phyloP scores from a whole-genome alignment of 1,140 invertebrate species.

The Diabrotica virgifera region DNA sequence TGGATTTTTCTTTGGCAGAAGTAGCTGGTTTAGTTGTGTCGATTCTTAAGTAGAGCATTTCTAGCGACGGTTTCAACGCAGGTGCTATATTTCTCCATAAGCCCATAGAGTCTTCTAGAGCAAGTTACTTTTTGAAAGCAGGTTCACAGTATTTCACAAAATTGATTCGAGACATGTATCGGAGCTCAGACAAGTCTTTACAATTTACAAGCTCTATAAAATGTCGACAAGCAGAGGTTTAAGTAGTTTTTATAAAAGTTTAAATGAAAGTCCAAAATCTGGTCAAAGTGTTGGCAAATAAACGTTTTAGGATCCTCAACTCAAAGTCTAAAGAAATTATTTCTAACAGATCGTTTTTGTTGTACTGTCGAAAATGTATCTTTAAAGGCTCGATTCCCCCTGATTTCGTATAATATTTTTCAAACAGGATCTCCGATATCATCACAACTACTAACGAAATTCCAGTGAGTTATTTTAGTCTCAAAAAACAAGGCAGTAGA shows the following conservation, averaged over 20 bases:
- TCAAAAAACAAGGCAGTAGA: conserved; percentile 67
- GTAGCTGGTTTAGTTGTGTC: conserved; percentile 26
- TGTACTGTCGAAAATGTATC: conserved; percentile 79
- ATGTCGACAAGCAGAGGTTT: conserved; percentile 75
- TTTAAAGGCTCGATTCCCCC: conserved; percentile 71
- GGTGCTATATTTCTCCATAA: conserved; percentile 78
- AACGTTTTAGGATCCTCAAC: conserved; percentile 28
- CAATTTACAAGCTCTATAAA: conserved; percentile 75
- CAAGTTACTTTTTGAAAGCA: conserved; percentile 57
- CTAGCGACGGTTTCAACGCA: conserved; percentile 68
- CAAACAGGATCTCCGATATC: conserved; percentile 72
- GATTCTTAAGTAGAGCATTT: conserved; percentile 75
- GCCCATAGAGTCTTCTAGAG: conserved; percentile 60
- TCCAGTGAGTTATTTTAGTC: conserved; percentile 69
- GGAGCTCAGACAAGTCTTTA: conserved; percentile 77
- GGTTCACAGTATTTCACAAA: conserved; percentile 76
- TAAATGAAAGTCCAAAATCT: conserved; percentile 50
- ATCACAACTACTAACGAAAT: conserved; percentile 75
- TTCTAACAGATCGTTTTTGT: conserved; percentile 69
- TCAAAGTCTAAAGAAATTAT: conserved; percentile 63
- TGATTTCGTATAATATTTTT: conserved; percentile 68
- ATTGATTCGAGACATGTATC: conserved; percentile 66
- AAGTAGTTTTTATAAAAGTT: conserved; percentile 77
- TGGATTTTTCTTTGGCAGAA: conserved; percentile 48
- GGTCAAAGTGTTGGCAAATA: conserved; percentile 36